Evolutionary conservation across 1,140 invertebrate species (phyloP).

Genomic region (Mactra quadrangularis): DNA sequence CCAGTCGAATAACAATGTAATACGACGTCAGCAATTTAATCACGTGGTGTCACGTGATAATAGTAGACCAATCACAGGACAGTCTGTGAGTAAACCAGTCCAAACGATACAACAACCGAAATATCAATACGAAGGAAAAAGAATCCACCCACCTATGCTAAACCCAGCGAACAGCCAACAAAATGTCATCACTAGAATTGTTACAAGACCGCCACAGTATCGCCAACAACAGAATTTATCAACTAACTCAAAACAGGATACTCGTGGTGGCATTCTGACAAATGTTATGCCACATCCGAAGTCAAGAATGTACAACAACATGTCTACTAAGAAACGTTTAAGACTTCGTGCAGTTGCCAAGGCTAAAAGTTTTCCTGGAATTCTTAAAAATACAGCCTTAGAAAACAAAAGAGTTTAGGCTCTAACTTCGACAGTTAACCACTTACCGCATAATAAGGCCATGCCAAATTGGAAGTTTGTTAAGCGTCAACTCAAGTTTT

Average conservation of each 20-base stretch:
- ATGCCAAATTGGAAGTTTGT: too few relatives aligned
- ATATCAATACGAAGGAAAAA: not conserved
- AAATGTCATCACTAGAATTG: not conserved
- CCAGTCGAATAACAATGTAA: too few relatives aligned
- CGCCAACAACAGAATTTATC: conserved; percentile 10
- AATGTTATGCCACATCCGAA: conserved; percentile 42
- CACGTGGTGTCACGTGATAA: not conserved
- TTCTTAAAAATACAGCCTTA: conserved; percentile 31
- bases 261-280: not conserved
- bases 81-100: not conserved
- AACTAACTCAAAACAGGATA: not conserved
- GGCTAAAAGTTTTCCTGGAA: conserved; percentile 47
- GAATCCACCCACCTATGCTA: not conserved
- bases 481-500: too few relatives aligned
- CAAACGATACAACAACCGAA: not conserved
- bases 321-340: not conserved
- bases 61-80: not conserved
- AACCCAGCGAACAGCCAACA: not conserved
- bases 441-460: too few relatives aligned
- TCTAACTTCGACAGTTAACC: too few relatives aligned
- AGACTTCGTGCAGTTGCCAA: conserved; percentile 23
- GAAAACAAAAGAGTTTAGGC: conserved; percentile 4
- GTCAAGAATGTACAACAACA: not conserved
- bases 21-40: not conserved
- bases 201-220: not conserved